phyloP scores from a whole-genome alignment of 2,888 invertebrate species.

The Latrodectus hesperus region DNA sequence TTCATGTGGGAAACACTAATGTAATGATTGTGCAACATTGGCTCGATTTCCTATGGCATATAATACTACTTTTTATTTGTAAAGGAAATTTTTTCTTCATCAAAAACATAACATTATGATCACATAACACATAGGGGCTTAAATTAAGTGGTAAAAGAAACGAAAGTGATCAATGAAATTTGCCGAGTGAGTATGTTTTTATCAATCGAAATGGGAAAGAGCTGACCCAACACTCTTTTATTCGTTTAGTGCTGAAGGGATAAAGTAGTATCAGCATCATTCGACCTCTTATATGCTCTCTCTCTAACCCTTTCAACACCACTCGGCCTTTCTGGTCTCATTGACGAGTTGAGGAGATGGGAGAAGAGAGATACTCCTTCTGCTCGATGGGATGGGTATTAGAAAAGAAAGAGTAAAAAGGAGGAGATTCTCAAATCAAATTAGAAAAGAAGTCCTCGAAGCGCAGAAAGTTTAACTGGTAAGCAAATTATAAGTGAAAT shows the following conservation, averaged over 20 bases:
- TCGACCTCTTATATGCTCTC: constrained; percentile 16
- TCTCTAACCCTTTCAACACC: constrained; percentile 19
- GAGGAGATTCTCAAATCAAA: neutral
- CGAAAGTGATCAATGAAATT: neutral
- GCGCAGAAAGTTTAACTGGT: no score
- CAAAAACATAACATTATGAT: no score
- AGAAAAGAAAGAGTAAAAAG: neutral
- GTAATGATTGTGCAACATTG: no score
- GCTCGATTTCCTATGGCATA: no score
- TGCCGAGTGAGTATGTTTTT: constrained; percentile 41
- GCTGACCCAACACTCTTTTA: constrained; percentile 36
- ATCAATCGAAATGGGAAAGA: constrained; percentile 29
- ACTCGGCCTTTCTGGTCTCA: constrained; percentile 8
- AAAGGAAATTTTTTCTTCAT: no score
- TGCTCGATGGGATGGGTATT: neutral
- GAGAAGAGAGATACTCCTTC: neutral
- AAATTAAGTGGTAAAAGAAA: no score
- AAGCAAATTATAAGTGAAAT: no score
- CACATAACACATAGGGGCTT: no score
- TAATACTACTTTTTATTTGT: no score
- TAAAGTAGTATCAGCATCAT: neutral
- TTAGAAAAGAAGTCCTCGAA: neutral
- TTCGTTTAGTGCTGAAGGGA: constrained; percentile 21
- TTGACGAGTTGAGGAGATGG: constrained; percentile 17
- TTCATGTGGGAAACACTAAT: no score